phyloP scores from a whole-genome alignment of 2,113 vertebrate species.

The Rafetus swinhoei region DNA sequence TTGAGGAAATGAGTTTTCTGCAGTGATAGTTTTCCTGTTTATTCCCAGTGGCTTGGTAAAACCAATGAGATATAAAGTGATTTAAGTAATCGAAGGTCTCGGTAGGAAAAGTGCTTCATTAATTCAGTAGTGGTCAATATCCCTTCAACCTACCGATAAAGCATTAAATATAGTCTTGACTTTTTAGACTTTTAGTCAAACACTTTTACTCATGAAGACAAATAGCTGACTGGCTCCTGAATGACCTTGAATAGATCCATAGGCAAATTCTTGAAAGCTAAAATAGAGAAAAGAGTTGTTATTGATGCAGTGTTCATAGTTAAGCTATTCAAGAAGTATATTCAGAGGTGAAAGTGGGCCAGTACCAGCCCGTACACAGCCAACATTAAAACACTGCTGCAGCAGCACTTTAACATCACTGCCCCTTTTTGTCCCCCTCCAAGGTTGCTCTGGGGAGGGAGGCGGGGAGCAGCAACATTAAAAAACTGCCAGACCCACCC shows the following conservation, averaged over 20 bases:
- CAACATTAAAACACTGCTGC: no score
- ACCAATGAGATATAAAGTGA: not conserved
- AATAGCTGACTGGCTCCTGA: not conserved
- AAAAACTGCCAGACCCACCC: no score
- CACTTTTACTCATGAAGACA: conserved; percentile 27
- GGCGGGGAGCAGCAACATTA: no score
- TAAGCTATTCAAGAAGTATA: not conserved
- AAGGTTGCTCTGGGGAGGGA: no score
- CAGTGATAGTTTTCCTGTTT: conserved; percentile 14
- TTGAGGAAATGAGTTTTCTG: not conserved
- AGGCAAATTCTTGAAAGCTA: not conserved
- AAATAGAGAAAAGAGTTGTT: not conserved
- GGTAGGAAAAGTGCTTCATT: not conserved
- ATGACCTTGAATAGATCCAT: not conserved
- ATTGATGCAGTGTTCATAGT: not conserved
- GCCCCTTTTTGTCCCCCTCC: no score
- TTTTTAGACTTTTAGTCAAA: not conserved
- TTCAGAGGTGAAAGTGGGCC: not conserved
- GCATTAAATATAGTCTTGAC: not conserved
- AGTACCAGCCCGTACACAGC: no score
- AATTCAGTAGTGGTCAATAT: not conserved
- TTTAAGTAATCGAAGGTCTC: conserved; percentile 2
- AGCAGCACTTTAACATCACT: no score
- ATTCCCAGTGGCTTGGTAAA: not conserved
- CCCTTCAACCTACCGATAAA: not conserved